Base-by-base conservation (phyloP, 1,140 invertebrate species). In the Camponotus floridanus region DNA sequence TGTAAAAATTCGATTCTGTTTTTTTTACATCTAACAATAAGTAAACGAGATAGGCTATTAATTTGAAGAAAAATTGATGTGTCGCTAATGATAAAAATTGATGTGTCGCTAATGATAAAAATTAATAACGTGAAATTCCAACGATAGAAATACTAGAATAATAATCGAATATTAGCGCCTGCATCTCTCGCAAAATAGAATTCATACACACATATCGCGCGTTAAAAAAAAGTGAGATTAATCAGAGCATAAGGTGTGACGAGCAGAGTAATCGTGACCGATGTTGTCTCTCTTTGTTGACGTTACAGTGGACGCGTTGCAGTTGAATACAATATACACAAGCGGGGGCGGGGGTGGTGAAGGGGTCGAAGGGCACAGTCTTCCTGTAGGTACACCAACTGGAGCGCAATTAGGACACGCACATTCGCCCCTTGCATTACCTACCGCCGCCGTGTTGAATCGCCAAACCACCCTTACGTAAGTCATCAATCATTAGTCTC, bases 391-490 rank as follows among this genome's bases (percentile, higher is more conserved):
- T 90, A 88, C 94, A 86, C 87, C 94, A 70, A 90, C 91, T 68
- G 88, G 92, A 33, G 78, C 90, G 42, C 94, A 94, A 81, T 90
- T 94, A 81, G 92, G 91, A 68, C 93, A 94, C 80, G 94, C 94
- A 78, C 94, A 94, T 76, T 95, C 94, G 64, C 94, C 94, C 76
- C 89, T 95, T 80, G 91, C 93, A 74, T 92, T 95, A 91, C 94
- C 94, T 91, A 94, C 94, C 86, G 94, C 93, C 89, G 94, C 94
- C 68, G 93, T 92, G 39, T 92, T 95, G 86, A 95, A 94, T 92
- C 94, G 94, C 65, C 94, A 95, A 76, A 94, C 94, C 62, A 94
- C 92, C 79, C 92, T 94, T 91, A 94, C 92, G 94, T 95, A 93
- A 95, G 93, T 94, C 51, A 57, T 36, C 4, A 57, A 36, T 57